Conservation (phyloP, 1,140 invertebrate species). For the Rhagoletis zephyria region DNA sequence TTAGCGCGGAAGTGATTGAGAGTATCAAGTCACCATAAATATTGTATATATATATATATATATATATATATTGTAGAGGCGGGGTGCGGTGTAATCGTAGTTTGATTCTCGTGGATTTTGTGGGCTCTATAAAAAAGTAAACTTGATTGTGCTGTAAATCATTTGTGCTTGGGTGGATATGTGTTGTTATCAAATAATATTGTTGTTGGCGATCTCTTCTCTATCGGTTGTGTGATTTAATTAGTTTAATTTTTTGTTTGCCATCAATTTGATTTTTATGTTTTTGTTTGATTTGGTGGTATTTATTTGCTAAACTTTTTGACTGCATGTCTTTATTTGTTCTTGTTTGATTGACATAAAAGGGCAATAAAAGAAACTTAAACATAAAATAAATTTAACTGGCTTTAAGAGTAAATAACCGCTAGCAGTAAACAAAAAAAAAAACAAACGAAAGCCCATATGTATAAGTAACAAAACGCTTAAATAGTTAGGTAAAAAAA, state of each 20-base stretch:
- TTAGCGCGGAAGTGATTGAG: constrained; percentile 4
- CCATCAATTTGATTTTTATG: background rate
- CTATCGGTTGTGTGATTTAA: background rate
- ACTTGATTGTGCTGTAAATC: constrained; percentile 16
- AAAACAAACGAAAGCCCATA: background rate
- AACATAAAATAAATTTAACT: background rate
- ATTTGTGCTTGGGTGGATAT: constrained; percentile 31
- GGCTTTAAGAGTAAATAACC: background rate
- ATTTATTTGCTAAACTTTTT: constrained; percentile 1
- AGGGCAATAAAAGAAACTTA: background rate
- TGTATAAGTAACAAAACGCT: no score
- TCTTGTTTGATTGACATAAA: no score
- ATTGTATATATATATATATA: no score
- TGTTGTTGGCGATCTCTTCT: background rate
- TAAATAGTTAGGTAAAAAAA: background rate
- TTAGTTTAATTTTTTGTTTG: background rate
- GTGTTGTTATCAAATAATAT: constrained; percentile 26
- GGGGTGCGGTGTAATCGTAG: background rate
- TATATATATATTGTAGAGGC: no score
- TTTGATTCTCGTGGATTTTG: constrained; percentile 3
- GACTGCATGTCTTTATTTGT: background rate
- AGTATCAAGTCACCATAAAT: background rate
- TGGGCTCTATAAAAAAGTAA: background rate
- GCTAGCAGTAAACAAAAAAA: background rate
- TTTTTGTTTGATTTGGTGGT: background rate